phyloP scores from a whole-genome alignment of 2,113 vertebrate genomes.

The Mobula birostris region DNA sequence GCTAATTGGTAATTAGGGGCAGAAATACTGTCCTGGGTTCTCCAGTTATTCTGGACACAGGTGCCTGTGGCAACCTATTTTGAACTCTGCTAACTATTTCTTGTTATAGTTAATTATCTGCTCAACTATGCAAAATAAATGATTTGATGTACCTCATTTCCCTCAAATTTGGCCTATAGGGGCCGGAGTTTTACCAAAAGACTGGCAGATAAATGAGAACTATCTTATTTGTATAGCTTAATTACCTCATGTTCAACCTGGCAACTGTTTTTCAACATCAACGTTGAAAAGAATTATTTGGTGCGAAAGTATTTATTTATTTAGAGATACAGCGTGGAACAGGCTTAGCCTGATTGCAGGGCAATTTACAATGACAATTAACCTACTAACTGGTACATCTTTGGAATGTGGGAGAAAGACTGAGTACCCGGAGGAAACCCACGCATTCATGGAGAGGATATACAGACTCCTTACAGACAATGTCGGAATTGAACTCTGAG shows the following conservation, averaged over 20 bases:
- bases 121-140: too few species aligned
- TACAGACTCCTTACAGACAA: too few species aligned
- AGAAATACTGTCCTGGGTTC: background rate
- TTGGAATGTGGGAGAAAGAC: too few species aligned
- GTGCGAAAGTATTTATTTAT: background rate
- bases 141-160: background rate
- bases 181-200: background rate
- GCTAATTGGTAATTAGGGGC: background rate
- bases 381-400: too few species aligned
- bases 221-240: background rate
- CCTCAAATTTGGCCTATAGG: background rate
- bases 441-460: too few species aligned
- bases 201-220: background rate
- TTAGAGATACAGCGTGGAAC: too few species aligned
- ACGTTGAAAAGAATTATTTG: background rate
- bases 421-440: too few species aligned
- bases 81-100: background rate
- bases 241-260: background rate
- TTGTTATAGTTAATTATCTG: too few species aligned
- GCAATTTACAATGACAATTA: too few species aligned
- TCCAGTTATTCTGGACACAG: background rate
- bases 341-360: too few species aligned
- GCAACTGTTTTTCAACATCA: background rate
- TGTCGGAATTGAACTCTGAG: too few species aligned
- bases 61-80: background rate